Evolutionary conservation across 2,113 vertebrate species (phyloP).

Genomic region (Pseudonaja textilis): DNA sequence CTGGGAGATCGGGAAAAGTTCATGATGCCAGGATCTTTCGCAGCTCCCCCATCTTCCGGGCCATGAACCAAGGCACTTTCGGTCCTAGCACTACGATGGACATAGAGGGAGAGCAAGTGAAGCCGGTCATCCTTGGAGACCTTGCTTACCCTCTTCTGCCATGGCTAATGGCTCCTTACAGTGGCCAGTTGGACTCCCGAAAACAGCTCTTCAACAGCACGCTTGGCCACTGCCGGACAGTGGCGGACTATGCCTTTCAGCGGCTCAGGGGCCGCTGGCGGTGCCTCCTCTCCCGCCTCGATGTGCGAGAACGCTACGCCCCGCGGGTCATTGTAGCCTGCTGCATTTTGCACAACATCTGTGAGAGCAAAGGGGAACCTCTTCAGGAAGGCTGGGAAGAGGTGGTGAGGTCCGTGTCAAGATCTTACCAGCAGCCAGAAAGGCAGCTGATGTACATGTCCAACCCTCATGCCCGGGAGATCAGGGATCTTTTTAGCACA

Average conservation of each 20-base stretch:
- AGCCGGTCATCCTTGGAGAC: constrained; percentile 10
- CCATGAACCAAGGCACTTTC: constrained; percentile 32
- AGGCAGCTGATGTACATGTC: not conserved
- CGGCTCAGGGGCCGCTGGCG: constrained; percentile 23
- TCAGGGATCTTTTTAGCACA: constrained; percentile 21
- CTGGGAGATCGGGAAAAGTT: constrained; percentile 13
- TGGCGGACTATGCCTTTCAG: constrained; percentile 5
- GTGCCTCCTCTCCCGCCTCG: constrained; percentile 19
- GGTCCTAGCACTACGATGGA: not conserved
- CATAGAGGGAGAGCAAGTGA: not conserved
- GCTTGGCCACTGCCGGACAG: not conserved
- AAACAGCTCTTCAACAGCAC: constrained; percentile 12
- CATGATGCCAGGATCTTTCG: not conserved
- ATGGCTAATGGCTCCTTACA: constrained; percentile 20
- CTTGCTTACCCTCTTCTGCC: constrained; percentile 21
- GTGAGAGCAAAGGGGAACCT: constrained; percentile 18
- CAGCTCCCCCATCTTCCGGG: constrained; percentile 21
- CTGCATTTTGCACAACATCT: constrained; percentile 31
- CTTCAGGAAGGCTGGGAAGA: constrained; percentile 30
- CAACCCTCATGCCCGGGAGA: not conserved
- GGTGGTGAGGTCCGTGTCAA: constrained; percentile 5
- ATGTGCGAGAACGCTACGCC: constrained; percentile 20
- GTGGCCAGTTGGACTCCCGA: constrained; percentile 7
- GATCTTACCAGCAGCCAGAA: constrained; percentile 29
- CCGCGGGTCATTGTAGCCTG: constrained; percentile 27